phyloP scores from a whole-genome alignment of 2,888 invertebrate genomes.

The Cordylochernes scorpioides region DNA sequence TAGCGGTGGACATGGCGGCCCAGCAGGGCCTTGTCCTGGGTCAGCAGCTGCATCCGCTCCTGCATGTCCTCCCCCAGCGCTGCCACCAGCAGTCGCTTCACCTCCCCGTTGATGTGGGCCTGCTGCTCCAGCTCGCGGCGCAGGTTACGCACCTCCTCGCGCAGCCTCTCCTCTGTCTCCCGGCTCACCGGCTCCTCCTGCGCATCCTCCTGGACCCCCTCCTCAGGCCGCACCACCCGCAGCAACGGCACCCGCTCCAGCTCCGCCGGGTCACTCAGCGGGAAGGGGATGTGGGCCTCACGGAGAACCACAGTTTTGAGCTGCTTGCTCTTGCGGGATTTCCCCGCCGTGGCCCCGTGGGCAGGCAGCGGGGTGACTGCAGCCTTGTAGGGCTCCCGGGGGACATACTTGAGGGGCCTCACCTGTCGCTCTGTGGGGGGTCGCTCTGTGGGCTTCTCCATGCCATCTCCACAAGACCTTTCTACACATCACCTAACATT shows the following conservation, averaged over 20 bases:
- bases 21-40: constrained; percentile 68
- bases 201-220: constrained; percentile 84
- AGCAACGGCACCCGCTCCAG: constrained; percentile 19
- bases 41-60: constrained; percentile 58
- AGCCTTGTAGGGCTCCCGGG: constrained; percentile 62
- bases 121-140: not conserved
- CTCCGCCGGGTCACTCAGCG: not conserved
- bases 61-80: constrained; percentile 83
- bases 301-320: not conserved
- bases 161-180: constrained; percentile 71
- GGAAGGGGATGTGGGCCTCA: constrained; percentile 2
- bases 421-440: constrained; percentile 16
- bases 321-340: not conserved
- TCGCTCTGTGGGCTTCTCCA: constrained; percentile 5
- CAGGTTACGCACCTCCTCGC: too few species aligned
- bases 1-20: constrained; percentile 58
- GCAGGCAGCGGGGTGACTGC: constrained; percentile 45
- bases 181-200: constrained; percentile 62
- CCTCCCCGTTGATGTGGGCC: constrained; percentile 41
- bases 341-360: not conserved
- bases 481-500: too few species aligned
- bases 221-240: constrained; percentile 66
- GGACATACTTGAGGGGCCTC: constrained; percentile 57
- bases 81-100: constrained; percentile 72
- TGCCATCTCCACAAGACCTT: constrained; percentile 11